Evolutionary conservation across 1,140 invertebrate genomes (phyloP).

Genomic region (Drosophila setifemur): DNA sequence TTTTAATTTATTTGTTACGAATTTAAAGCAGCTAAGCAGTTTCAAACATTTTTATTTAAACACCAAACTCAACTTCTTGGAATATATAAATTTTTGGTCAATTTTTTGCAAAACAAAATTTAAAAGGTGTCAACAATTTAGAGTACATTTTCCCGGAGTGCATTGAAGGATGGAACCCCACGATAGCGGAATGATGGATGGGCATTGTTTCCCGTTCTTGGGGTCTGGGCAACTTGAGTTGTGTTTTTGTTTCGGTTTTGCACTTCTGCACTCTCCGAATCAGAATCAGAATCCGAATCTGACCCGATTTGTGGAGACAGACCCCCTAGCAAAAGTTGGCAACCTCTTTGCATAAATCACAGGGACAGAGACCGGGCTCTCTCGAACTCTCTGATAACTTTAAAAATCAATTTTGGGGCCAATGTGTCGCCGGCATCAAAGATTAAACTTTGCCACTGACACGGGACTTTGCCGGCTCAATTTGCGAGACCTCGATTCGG

Average conservation of each 20-base stretch:
- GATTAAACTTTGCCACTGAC: slow-evolving; percentile 41
- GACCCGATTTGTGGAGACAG: slow-evolving; percentile 27
- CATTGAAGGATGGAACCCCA: slow-evolving; percentile 9
- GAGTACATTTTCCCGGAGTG: background rate
- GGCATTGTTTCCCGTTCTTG: slow-evolving; percentile 26
- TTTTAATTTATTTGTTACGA: too few relatives aligned
- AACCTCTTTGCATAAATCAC: slow-evolving; percentile 53
- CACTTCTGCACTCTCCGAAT: slow-evolving; percentile 40
- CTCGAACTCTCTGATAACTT: slow-evolving; percentile 23
- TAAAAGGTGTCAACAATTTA: too few relatives aligned
- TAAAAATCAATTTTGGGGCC: slow-evolving; percentile 54
- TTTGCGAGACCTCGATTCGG: slow-evolving; percentile 36
- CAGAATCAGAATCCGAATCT: too few relatives aligned
- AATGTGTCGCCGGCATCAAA: slow-evolving; percentile 47
- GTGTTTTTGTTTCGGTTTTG: slow-evolving; percentile 49
- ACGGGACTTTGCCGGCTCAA: slow-evolving; percentile 14
- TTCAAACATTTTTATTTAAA: too few relatives aligned
- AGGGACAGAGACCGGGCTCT: background rate
- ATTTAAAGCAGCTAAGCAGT: too few relatives aligned
- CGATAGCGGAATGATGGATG: slow-evolving; percentile 36
- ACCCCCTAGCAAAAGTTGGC: slow-evolving; percentile 25
- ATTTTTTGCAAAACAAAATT: too few relatives aligned
- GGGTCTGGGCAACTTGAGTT: slow-evolving; percentile 6
- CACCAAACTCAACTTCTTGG: too few relatives aligned
- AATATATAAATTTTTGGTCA: background rate